Evolutionary conservation across 2,888 invertebrate species (phyloP).

Genomic region (Stramonita haemastoma): DNA sequence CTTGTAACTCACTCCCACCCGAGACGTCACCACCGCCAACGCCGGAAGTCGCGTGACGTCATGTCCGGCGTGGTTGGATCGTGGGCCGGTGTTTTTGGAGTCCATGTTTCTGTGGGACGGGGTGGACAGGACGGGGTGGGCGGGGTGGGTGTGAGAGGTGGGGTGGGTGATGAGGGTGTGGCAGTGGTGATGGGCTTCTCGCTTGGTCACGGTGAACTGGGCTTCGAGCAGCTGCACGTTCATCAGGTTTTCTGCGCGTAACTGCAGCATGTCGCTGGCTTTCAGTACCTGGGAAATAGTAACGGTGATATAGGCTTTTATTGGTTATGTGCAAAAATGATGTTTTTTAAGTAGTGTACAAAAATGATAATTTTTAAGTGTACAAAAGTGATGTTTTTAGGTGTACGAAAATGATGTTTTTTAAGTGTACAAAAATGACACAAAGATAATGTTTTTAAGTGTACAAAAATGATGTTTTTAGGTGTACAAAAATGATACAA

Average conservation of each 20-base stretch:
- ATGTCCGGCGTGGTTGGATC: background rate
- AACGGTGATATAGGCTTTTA: no score
- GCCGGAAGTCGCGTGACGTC: background rate
- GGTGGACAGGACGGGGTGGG: background rate
- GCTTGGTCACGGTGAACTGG: background rate
- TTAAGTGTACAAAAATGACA: no score
- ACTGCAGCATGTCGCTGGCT: background rate
- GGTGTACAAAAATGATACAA: no score
- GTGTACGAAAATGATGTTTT: no score
- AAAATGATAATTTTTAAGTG: no score
- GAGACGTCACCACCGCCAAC: background rate
- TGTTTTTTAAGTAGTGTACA: no score
- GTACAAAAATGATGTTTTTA: no score
- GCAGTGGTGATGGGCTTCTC: background rate
- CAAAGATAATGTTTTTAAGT: no score
- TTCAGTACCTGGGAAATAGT: background rate
- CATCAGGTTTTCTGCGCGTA: background rate
- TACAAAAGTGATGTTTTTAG: no score
- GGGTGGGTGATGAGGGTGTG: background rate
- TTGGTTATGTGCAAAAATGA: no score
- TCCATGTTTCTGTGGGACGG: background rate
- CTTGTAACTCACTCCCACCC: background rate
- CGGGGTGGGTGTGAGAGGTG: background rate
- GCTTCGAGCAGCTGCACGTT: background rate
- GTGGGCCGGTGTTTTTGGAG: background rate